phyloP scores from a whole-genome alignment of 2,797 vertebrate genomes.

The Mormyrops boulengeri region DNA sequence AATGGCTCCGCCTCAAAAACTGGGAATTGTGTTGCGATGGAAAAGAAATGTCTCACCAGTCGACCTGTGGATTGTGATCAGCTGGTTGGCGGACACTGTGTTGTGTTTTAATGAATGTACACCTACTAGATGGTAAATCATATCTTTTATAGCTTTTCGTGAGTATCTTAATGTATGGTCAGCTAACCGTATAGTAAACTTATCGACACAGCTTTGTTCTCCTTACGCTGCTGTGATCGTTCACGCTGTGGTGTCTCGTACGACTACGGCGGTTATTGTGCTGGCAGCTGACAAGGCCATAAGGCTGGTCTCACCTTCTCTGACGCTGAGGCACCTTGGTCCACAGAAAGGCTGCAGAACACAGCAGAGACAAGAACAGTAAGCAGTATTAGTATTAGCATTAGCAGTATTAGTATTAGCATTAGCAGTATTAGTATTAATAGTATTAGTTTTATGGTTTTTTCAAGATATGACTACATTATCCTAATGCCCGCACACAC shows the following conservation, averaged over 20 bases:
- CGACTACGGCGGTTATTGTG: background rate
- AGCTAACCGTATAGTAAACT: background rate
- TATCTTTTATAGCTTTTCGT: background rate
- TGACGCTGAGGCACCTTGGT: conserved; percentile 11
- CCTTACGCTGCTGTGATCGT: background rate
- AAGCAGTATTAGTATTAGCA: background rate
- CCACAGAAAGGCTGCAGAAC: conserved; percentile 11
- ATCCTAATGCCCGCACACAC: background rate
- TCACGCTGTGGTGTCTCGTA: background rate
- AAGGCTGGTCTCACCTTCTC: conserved; percentile 8
- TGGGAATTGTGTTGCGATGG: background rate
- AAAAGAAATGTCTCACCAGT: background rate
- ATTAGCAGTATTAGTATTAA: no score
- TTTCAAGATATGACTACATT: background rate
- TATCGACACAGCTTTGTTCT: background rate
- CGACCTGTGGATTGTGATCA: background rate
- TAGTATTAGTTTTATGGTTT: background rate
- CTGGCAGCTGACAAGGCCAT: background rate
- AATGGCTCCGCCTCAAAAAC: background rate
- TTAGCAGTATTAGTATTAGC: no score
- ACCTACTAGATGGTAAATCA: background rate
- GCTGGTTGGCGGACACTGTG: background rate
- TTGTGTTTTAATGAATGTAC: background rate
- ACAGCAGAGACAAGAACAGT: background rate
- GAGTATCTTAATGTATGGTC: background rate